Evolutionary conservation across 1,140 invertebrate genomes (phyloP).

Genomic region (Eurosta solidaginis): DNA sequence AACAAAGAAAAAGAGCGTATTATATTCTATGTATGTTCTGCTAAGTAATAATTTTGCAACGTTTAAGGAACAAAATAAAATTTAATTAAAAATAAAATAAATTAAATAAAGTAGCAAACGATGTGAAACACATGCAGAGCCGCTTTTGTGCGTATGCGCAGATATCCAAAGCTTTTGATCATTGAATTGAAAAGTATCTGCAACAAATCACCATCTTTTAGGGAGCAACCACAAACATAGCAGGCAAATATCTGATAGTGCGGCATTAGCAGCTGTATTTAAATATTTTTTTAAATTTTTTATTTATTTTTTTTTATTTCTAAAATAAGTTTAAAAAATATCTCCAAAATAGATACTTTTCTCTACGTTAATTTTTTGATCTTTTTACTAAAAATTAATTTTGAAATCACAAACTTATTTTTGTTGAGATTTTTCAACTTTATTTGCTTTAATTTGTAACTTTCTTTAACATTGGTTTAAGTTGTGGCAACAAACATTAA

Average conservation of each 20-base stretch:
- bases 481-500: neutral
- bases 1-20: neutral
- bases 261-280: neutral
- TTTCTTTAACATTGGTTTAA: neutral
- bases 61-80: too few species aligned
- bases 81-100: too few species aligned
- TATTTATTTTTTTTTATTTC: neutral
- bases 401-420: neutral
- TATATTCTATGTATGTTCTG: slow-evolving; percentile 11
- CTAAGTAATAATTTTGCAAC: slow-evolving; percentile 15
- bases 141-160: neutral
- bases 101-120: slow-evolving; percentile 6
- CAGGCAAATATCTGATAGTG: neutral
- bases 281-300: neutral
- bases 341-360: neutral
- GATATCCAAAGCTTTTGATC: neutral
- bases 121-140: slow-evolving; percentile 10
- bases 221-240: neutral
- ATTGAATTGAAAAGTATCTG: neutral
- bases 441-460: neutral
- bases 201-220: neutral
- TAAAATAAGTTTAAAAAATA: neutral
- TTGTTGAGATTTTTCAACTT: neutral
- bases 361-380: neutral
- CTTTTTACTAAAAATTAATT: too few species aligned